A percentile compares a stretch with the other conserved stretches of the same genome.
Conservation (phyloP, 2,113 vertebrate genomes). For the Morone chrysops region DNA sequence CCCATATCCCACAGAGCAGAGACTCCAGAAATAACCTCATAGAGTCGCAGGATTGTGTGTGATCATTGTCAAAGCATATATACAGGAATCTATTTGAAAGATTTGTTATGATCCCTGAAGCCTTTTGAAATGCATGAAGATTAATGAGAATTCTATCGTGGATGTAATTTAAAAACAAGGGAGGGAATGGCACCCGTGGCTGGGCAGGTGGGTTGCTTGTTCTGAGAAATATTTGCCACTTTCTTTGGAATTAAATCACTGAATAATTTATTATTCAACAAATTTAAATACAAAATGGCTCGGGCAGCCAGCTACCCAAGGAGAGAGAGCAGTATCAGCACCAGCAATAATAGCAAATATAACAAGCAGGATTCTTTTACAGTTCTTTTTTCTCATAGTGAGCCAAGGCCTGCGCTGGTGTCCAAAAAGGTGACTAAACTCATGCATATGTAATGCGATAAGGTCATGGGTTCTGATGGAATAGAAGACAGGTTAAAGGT, state of each 20-base stretch:
- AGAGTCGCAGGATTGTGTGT: conserved; percentile 27
- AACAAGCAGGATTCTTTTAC: neutral
- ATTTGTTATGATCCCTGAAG: conserved; percentile 26
- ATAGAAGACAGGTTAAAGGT: conserved; percentile 8
- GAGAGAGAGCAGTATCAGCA: conserved; percentile 16
- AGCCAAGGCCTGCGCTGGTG: neutral
- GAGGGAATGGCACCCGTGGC: conserved; percentile 35
- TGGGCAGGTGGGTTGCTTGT: conserved; percentile 46
- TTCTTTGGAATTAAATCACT: conserved; percentile 71
- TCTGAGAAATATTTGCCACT: conserved; percentile 51
- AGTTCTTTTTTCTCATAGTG: neutral
- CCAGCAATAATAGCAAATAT: conserved; percentile 40
- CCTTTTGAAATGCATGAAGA: conserved; percentile 46
- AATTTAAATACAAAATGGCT: conserved; percentile 69
- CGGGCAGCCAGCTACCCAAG: conserved; percentile 34
- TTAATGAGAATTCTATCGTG: conserved; percentile 48
- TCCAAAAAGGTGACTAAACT: conserved; percentile 27
- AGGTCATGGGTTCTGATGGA: conserved; percentile 33
- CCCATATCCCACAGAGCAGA: conserved; percentile 18
- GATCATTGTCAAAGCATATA: conserved; percentile 38
- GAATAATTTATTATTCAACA: conserved; percentile 78
- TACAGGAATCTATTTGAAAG: conserved; percentile 59
- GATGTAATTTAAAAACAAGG: conserved; percentile 56
- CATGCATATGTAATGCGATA: conserved; percentile 43
- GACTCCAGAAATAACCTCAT: conserved; percentile 58